These are phyloP conservation scores for Argyresthia albistria DNA, from an alignment of 2,888 invertebrate genomes.

Conservation along the genomic window DNA sequence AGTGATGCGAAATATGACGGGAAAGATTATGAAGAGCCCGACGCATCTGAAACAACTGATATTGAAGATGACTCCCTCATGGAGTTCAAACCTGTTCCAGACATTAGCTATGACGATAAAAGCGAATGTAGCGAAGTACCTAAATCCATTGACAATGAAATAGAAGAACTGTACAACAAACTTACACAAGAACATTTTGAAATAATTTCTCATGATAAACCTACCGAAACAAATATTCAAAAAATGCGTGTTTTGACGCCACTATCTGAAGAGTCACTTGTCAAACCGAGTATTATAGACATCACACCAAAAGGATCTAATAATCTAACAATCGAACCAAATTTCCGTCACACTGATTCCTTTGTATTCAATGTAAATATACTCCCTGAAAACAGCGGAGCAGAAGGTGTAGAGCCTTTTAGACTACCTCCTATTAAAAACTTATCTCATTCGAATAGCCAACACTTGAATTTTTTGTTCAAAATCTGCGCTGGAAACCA, in stretches of 20 bases:
- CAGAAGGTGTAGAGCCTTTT: slow-evolving; percentile 19
- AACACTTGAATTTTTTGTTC: slow-evolving; percentile 38
- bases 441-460: slow-evolving; percentile 27
- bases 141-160: slow-evolving; percentile 38
- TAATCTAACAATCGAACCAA: slow-evolving; percentile 15
- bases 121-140: slow-evolving; percentile 27
- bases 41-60: slow-evolving; percentile 24
- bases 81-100: slow-evolving; percentile 19
- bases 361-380: slow-evolving; percentile 32
- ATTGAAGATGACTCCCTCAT: slow-evolving; percentile 54
- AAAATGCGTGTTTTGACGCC: slow-evolving; percentile 37
- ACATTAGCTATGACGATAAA: slow-evolving; percentile 11
- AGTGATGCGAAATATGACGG: no score
- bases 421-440: slow-evolving; percentile 46
- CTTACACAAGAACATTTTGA: slow-evolving; percentile 26
- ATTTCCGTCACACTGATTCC: slow-evolving; percentile 30
- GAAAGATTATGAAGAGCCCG: slow-evolving; percentile 9
- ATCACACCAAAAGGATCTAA: slow-evolving; percentile 17
- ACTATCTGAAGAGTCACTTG: slow-evolving; percentile 48
- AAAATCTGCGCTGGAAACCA: slow-evolving; percentile 20
- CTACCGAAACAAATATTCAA: slow-evolving; percentile 19
- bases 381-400: slow-evolving; percentile 18
- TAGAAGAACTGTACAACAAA: slow-evolving; percentile 45
- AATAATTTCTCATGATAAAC: slow-evolving; percentile 16
- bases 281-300: slow-evolving; percentile 34